These are phyloP conservation scores for Oreotrochilus melanogaster DNA, from an alignment of 2,113 vertebrate species.

Conservation along the genomic window DNA sequence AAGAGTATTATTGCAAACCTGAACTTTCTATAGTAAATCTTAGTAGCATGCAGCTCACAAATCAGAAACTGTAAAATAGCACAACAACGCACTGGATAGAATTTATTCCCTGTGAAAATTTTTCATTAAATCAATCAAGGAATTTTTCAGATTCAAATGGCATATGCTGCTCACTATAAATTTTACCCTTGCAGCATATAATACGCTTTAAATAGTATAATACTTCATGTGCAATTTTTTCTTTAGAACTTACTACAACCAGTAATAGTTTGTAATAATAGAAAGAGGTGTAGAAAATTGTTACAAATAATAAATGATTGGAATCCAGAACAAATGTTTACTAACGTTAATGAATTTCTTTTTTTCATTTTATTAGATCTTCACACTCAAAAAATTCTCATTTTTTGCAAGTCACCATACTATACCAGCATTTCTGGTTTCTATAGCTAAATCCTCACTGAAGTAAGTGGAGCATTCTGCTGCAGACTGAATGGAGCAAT, in stretches of 20 bases:
- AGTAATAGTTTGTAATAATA: not conserved
- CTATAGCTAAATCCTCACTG: not conserved
- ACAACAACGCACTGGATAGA: not conserved
- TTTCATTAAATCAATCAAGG: not conserved
- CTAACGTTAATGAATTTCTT: not conserved
- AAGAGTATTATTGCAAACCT: not conserved
- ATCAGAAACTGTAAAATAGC: constrained; percentile 47
- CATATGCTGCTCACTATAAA: not conserved
- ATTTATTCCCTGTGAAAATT: constrained; percentile 32
- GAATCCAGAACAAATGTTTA: not conserved
- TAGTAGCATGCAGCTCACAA: not conserved
- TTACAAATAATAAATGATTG: not conserved
- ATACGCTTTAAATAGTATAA: not conserved
- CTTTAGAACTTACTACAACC: not conserved
- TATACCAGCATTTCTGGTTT: not conserved
- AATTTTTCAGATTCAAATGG: not conserved
- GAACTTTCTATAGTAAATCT: not conserved
- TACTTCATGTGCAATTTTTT: not conserved
- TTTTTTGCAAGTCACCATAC: not conserved
- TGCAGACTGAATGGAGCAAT: not conserved
- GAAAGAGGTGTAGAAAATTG: not conserved
- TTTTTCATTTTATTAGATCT: not conserved
- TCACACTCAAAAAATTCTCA: not conserved
- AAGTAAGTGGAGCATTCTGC: not conserved
- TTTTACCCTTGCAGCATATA: not conserved